Evolutionary conservation across 2,888 invertebrate species (phyloP).

Genomic region (Smittia sp.): DNA sequence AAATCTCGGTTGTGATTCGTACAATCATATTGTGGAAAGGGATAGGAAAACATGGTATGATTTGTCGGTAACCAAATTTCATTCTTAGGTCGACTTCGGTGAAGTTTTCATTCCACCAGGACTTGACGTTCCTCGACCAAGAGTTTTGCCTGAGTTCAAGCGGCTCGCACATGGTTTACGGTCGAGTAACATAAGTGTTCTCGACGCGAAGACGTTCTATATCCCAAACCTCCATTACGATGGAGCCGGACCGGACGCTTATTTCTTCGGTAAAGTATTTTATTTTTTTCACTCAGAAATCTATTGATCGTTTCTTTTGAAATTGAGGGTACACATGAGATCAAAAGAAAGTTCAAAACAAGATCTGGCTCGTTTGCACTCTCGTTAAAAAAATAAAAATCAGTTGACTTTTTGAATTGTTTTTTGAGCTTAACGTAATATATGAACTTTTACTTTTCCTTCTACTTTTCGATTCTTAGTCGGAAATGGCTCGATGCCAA

Average conservation of each 20-base stretch:
- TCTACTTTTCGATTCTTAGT: too few species aligned
- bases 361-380: too few species aligned
- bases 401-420: too few species aligned
- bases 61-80: slow-evolving; percentile 17
- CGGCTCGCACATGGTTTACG: slow-evolving; percentile 83
- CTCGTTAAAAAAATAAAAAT: too few species aligned
- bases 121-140: slow-evolving; percentile 74
- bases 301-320: too few species aligned
- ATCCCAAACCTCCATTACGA: slow-evolving; percentile 91
- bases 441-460: too few species aligned
- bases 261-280: too few species aligned
- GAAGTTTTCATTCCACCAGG: slow-evolving; percentile 74
- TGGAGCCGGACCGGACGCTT: slow-evolving; percentile 87
- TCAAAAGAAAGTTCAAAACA: too few species aligned
- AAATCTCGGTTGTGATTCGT: slow-evolving; percentile 9
- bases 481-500: slow-evolving; percentile 82
- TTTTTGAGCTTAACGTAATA: too few species aligned
- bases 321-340: too few species aligned
- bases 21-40: background rate
- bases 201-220: slow-evolving; percentile 88
- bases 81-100: slow-evolving; percentile 79
- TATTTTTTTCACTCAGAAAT: too few species aligned
- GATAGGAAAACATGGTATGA: background rate
- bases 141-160: slow-evolving; percentile 81
- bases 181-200: slow-evolving; percentile 85